A percentile compares a stretch with the other conserved stretches of the same genome.
phyloP scores from a whole-genome alignment of 2,797 vertebrate genomes.

The Triplophysa yarkandensis region DNA sequence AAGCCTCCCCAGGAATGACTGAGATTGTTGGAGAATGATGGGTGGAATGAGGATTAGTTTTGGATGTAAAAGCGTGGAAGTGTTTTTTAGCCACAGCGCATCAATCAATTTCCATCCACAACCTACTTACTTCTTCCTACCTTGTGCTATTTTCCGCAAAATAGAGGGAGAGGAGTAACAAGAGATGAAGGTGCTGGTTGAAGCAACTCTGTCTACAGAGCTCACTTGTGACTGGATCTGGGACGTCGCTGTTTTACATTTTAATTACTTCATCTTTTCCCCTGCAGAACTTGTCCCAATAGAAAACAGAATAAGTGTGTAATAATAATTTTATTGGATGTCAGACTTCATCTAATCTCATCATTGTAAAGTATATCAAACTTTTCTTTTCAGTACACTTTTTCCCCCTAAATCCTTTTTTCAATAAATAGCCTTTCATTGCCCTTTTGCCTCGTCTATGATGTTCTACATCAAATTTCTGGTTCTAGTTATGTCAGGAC shows the following conservation, averaged over 20 bases:
- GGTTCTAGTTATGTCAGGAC: conserved; percentile 36
- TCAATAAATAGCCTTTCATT: conserved; percentile 21
- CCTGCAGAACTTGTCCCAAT: conserved; percentile 39
- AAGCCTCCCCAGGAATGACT: conserved; percentile 5
- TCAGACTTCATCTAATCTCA: neutral
- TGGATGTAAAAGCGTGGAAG: conserved; percentile 19
- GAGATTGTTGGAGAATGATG: neutral
- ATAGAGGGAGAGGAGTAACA: conserved; percentile 12
- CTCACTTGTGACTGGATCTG: conserved; percentile 45
- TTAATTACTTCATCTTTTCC: conserved; percentile 50
- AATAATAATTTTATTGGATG: conserved; percentile 14
- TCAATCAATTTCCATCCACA: conserved; percentile 48
- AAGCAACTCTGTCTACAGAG: conserved; percentile 23
- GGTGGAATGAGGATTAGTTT: conserved; percentile 12
- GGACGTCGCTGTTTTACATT: conserved; percentile 44
- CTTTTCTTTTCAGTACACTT: neutral
- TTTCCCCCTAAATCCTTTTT: neutral
- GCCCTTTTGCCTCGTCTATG: conserved; percentile 1
- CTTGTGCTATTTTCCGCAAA: conserved; percentile 48
- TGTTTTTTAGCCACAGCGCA: conserved; percentile 41
- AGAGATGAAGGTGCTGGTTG: conserved; percentile 1
- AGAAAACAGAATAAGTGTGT: conserved; percentile 41
- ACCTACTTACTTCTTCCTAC: conserved; percentile 55
- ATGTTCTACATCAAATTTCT: conserved; percentile 45
- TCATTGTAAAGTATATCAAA: neutral